Conservation (phyloP, 1,140 invertebrate species). For the Mamestra configurata region DNA sequence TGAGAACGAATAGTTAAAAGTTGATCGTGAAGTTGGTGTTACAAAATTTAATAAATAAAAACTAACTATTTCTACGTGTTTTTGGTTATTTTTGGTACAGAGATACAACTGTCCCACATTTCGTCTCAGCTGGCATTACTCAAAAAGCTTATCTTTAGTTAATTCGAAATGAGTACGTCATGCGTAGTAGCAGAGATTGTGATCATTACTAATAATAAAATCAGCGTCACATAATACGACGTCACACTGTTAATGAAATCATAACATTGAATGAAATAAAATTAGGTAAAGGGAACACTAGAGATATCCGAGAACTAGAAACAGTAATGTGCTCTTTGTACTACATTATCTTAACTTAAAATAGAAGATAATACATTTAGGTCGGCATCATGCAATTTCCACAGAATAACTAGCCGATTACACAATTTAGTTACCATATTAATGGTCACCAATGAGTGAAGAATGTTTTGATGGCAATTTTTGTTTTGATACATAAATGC, state of each 20-base stretch:
- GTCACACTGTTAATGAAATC: slow-evolving; percentile 31
- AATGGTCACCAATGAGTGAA: slow-evolving; percentile 26
- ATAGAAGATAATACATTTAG: slow-evolving; percentile 59
- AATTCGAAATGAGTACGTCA: neutral
- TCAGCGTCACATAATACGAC: neutral
- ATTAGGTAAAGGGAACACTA: slow-evolving; percentile 37
- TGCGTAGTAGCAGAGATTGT: neutral
- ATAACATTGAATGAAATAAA: slow-evolving; percentile 44
- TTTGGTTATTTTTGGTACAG: no score
- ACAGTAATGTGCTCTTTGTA: slow-evolving; percentile 58
- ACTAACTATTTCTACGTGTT: neutral
- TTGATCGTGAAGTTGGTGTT: slow-evolving; percentile 36
- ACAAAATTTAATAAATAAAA: neutral
- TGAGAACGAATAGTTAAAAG: slow-evolving; percentile 64
- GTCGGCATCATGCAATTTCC: slow-evolving; percentile 65
- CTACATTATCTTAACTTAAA: slow-evolving; percentile 47
- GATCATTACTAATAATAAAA: neutral
- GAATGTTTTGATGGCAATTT: slow-evolving; percentile 8
- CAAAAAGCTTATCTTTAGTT: neutral
- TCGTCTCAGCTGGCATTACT: no score
- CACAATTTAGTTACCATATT: slow-evolving; percentile 45
- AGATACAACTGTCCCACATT: no score
- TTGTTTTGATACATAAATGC: slow-evolving; percentile 31
- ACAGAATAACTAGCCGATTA: slow-evolving; percentile 55
- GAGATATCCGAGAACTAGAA: slow-evolving; percentile 27